Conservation (phyloP, 2,888 invertebrate species). For the Aleiodes testaceus region DNA sequence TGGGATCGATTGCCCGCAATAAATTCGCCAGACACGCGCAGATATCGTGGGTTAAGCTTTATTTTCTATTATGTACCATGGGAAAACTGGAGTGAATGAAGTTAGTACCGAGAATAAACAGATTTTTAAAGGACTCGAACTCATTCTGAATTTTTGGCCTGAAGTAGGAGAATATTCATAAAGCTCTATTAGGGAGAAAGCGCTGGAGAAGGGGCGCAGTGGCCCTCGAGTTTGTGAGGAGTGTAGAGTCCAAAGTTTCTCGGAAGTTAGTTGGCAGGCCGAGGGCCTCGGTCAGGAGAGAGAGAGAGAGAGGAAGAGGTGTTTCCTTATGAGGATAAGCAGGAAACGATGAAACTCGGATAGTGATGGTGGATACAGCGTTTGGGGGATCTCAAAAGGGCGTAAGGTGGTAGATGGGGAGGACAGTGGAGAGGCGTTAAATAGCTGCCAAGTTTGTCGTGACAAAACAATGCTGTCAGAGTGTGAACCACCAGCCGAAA, state of each 20-base stretch:
- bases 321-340: constrained; percentile 24
- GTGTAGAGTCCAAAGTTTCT: constrained; percentile 7
- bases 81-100: constrained; percentile 18
- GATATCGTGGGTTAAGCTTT: constrained; percentile 38
- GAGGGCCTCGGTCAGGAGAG: constrained; percentile 1
- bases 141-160: not conserved
- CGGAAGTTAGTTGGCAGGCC: constrained; percentile 22
- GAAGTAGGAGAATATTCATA: no score
- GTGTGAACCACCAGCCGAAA: constrained; percentile 36
- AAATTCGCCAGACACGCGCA: constrained; percentile 53
- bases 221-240: not conserved
- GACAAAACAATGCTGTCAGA: constrained; percentile 64
- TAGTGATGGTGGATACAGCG: constrained; percentile 39
- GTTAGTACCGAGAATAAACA: not conserved
- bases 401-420: constrained; percentile 41
- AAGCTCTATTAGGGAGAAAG: not conserved
- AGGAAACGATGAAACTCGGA: constrained; percentile 41
- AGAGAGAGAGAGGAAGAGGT: constrained; percentile 37
- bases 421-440: constrained; percentile 64
- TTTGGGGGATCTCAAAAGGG: constrained; percentile 46
- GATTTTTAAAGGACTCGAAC: not conserved
- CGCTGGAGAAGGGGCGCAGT: not conserved
- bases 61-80: constrained; percentile 16
- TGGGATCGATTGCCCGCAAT: constrained; percentile 52
- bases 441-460: constrained; percentile 68